Evolutionary conservation across 2,888 invertebrate species (phyloP).

Genomic region (Atherix ibis): DNA sequence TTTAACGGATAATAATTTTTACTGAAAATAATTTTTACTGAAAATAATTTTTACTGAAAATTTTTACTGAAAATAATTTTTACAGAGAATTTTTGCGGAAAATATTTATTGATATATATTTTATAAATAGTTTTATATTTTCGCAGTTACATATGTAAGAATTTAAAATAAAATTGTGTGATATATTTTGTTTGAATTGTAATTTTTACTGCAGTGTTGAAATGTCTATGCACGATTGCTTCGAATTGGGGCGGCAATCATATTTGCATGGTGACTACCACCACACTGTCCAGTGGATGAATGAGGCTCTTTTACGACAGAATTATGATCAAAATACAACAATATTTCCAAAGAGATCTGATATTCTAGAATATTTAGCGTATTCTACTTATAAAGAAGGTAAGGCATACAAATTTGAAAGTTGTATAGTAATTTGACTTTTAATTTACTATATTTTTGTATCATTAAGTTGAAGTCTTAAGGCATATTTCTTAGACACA

Average conservation of each 20-base stretch:
- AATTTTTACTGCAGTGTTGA: slow-evolving; percentile 34
- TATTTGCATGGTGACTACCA: slow-evolving; percentile 87
- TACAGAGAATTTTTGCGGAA: no score
- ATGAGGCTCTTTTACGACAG: slow-evolving; percentile 65
- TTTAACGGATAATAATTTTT: no score
- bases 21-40: no score
- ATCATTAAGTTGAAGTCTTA: not conserved
- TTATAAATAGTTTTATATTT: no score
- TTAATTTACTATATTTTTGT: no score
- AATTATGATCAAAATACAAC: slow-evolving; percentile 47
- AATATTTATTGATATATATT: no score
- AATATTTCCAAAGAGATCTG: slow-evolving; percentile 46
- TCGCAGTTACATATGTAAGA: no score
- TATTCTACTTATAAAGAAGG: slow-evolving; percentile 86
- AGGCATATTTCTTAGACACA: no score
- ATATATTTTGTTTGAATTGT: no score
- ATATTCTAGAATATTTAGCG: slow-evolving; percentile 87
- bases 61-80: no score
- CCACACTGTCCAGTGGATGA: slow-evolving; percentile 92
- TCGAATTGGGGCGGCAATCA: slow-evolving; percentile 82
- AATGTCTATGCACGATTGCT: slow-evolving; percentile 80
- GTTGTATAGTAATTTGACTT: not conserved
- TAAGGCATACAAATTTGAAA: slow-evolving; percentile 23
- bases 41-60: no score
- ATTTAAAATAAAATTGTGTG: no score